Evolutionary conservation across 1,140 invertebrate genomes (phyloP).

Genomic region (Thaumetopoea pityocampa): DNA sequence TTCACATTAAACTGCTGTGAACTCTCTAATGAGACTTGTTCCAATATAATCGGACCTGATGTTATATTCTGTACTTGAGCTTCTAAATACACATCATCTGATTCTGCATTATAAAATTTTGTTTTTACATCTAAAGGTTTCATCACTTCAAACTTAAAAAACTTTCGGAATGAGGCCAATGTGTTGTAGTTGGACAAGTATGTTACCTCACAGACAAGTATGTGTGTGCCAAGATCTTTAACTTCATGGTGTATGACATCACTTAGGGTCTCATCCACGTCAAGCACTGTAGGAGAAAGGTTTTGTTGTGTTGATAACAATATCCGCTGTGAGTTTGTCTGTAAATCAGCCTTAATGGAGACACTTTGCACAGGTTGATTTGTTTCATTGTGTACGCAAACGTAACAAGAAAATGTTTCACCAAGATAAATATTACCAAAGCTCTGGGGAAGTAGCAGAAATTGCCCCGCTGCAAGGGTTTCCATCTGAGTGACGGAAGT

Average conservation of each 20-base stretch:
- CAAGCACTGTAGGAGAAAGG: conserved; percentile 80
- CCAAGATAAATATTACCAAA: conserved; percentile 92
- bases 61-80: conserved; percentile 98
- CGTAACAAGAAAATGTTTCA: conserved; percentile 98
- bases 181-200: conserved; percentile 86
- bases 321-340: conserved; percentile 92
- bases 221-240: conserved; percentile 97
- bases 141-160: conserved; percentile 98
- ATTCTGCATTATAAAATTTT: conserved; percentile 98
- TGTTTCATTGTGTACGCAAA: conserved; percentile 97
- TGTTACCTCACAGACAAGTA: conserved; percentile 97
- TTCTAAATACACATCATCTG: conserved; percentile 97
- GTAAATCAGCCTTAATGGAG: conserved; percentile 92
- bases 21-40: conserved; percentile 94
- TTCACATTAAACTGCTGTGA: conserved; percentile 89
- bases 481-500: conserved; percentile 86
- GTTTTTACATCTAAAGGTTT: conserved; percentile 99
- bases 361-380: conserved; percentile 88
- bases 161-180: conserved; percentile 91
- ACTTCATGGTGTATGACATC: conserved; percentile 98
- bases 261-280: conserved; percentile 92
- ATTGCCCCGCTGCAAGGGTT: conserved; percentile 89
- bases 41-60: conserved; percentile 90
- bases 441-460: conserved; percentile 95
- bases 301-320: conserved; percentile 81